Percentiles rank a stretch among this genome's conserved stretches.
These are phyloP conservation scores for Eupithecia subfuscata DNA, from an alignment of 2,888 invertebrate species.

Conservation along the genomic window DNA sequence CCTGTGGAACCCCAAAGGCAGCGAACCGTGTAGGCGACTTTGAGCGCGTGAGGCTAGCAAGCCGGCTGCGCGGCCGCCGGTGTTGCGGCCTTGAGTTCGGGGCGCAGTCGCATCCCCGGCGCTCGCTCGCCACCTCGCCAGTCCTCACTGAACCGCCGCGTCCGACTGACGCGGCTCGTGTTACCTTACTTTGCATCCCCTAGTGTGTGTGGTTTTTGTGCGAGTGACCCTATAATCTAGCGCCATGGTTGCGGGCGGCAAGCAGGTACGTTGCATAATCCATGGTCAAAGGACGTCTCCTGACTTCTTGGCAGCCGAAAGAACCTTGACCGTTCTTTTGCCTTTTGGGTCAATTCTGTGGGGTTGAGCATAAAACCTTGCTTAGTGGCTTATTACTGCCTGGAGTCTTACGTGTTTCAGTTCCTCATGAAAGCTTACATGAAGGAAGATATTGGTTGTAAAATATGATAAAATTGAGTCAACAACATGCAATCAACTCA, in stretches of 20 bases:
- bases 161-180: slow-evolving; percentile 79
- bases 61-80: slow-evolving; percentile 47
- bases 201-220: slow-evolving; percentile 70
- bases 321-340: slow-evolving; percentile 24
- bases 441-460: neutral
- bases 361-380: neutral
- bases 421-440: neutral
- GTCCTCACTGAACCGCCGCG: slow-evolving; percentile 81
- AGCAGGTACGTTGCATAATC: slow-evolving; percentile 73
- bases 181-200: slow-evolving; percentile 51
- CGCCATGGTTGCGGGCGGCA: slow-evolving; percentile 83
- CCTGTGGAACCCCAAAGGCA: slow-evolving; percentile 42
- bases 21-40: slow-evolving; percentile 44
- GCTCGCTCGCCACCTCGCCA: slow-evolving; percentile 55
- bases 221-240: slow-evolving; percentile 58
- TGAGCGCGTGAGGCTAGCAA: slow-evolving; percentile 52
- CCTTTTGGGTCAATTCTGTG: slow-evolving; percentile 13
- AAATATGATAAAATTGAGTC: neutral
- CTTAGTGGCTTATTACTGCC: neutral
- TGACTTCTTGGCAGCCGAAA: slow-evolving; percentile 37
- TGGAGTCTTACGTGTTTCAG: neutral
- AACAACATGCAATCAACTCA: neutral
- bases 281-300: slow-evolving; percentile 49
- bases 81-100: slow-evolving; percentile 56
- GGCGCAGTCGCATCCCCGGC: slow-evolving; percentile 63